Evolutionary conservation across 2,888 invertebrate genomes (phyloP).

Genomic region (Lysandra bellargus): DNA sequence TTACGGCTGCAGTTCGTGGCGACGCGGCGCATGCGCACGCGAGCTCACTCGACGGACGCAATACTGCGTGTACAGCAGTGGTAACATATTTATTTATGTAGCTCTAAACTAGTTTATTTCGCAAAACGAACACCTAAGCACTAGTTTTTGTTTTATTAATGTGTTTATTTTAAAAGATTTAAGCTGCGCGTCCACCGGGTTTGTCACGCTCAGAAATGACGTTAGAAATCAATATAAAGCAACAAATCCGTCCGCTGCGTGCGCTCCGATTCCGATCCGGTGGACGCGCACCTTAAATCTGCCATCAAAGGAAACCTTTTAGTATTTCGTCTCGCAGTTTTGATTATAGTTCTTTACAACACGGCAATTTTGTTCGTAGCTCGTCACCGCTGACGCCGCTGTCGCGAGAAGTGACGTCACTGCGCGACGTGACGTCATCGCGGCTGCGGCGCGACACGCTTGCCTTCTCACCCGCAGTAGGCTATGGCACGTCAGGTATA

Average conservation of each 20-base stretch:
- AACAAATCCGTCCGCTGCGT: no score
- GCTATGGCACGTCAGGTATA: constrained; percentile 2
- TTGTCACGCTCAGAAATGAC: no score
- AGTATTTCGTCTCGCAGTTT: no score
- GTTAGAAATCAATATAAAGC: no score
- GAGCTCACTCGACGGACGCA: constrained; percentile 51
- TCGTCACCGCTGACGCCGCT: constrained; percentile 23
- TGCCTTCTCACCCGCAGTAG: neutral
- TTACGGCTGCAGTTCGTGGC: constrained; percentile 68
- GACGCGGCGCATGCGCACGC: constrained; percentile 56
- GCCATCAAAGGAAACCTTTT: no score
- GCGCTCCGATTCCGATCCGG: no score
- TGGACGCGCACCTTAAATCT: no score
- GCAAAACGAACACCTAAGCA: constrained; percentile 16
- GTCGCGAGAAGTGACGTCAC: constrained; percentile 2
- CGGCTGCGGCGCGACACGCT: constrained; percentile 32
- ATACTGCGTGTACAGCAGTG: constrained; percentile 45
- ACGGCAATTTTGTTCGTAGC: no score
- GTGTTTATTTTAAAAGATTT: no score
- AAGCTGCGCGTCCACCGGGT: no score
- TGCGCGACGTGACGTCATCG: constrained; percentile 36
- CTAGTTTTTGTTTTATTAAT: neutral
- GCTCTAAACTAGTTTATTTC: neutral
- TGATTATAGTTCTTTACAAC: no score
- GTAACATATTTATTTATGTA: neutral